Conservation (phyloP, 2,113 vertebrate species). For the Nothobranchius kuhntae region DNA sequence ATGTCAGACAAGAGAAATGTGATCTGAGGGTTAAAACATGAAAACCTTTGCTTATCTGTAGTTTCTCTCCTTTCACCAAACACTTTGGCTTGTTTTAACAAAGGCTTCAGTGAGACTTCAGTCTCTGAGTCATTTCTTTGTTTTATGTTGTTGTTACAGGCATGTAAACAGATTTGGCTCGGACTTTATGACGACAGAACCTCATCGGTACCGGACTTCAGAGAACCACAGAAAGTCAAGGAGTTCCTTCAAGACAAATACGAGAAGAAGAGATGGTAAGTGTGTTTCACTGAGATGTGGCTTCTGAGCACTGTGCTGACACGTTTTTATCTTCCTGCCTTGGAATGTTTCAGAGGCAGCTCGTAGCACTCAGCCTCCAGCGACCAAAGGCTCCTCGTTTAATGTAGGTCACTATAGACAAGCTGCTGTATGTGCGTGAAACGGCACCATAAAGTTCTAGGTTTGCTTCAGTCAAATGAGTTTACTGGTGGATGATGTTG, state of each 20-base stretch:
- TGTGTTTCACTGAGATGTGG: conserved; percentile 19
- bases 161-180: conserved; percentile 97
- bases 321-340: conserved; percentile 10
- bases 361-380: conserved; percentile 39
- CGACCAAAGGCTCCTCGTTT: conserved; percentile 42
- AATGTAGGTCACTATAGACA: conserved; percentile 50
- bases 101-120: neutral
- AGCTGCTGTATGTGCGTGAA: conserved; percentile 17
- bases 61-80: neutral
- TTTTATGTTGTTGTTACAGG: conserved; percentile 69
- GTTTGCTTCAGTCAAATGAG: neutral
- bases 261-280: conserved; percentile 99
- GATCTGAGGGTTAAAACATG: neutral
- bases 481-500: neutral
- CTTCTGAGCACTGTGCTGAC: conserved; percentile 20
- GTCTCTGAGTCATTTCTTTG: neutral
- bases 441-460: neutral
- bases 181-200: conserved; percentile 96
- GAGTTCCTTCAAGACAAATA: conserved; percentile 99
- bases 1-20: neutral
- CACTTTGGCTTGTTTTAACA: neutral
- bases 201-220: conserved; percentile 94
- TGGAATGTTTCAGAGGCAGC: conserved; percentile 45
- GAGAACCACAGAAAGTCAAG: conserved; percentile 98
- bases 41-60: neutral